Conservation (phyloP, 2,113 vertebrate species). For the Pelobates fuscus region DNA sequence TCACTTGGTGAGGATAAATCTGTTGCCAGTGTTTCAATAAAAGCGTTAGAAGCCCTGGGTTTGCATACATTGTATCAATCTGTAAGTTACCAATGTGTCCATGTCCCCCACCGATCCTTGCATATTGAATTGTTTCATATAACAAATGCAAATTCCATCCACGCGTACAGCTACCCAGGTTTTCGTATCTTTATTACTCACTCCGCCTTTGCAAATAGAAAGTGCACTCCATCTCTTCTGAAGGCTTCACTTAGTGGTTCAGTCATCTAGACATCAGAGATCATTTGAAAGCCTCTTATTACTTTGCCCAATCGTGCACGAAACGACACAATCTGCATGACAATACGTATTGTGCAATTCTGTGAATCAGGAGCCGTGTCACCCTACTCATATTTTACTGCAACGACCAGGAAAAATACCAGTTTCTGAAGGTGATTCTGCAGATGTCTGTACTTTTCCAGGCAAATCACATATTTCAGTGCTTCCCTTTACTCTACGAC, state of each 20-base stretch:
- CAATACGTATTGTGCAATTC: neutral
- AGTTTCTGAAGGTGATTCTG: no score
- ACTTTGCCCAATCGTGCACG: neutral
- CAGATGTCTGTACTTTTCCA: no score
- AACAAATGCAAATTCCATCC: neutral
- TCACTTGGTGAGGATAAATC: no score
- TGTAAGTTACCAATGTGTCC: no score
- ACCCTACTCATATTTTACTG: neutral
- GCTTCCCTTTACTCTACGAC: no score
- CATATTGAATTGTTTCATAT: neutral
- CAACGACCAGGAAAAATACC: neutral
- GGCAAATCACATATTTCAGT: no score
- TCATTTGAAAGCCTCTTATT: conserved; percentile 27
- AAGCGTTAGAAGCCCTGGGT: no score
- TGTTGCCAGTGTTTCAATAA: no score
- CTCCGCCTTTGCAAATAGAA: conserved; percentile 13
- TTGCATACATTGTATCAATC: no score
- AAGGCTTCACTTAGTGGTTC: neutral
- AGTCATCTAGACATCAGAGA: neutral
- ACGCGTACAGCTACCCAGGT: neutral
- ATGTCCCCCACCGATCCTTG: neutral
- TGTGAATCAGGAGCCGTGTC: neutral
- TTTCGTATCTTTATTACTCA: conserved; percentile 8
- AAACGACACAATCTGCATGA: neutral
- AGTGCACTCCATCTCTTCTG: conserved; percentile 10